Conservation (phyloP, 1,140 invertebrate species). For the Scaptomyza montana region DNA sequence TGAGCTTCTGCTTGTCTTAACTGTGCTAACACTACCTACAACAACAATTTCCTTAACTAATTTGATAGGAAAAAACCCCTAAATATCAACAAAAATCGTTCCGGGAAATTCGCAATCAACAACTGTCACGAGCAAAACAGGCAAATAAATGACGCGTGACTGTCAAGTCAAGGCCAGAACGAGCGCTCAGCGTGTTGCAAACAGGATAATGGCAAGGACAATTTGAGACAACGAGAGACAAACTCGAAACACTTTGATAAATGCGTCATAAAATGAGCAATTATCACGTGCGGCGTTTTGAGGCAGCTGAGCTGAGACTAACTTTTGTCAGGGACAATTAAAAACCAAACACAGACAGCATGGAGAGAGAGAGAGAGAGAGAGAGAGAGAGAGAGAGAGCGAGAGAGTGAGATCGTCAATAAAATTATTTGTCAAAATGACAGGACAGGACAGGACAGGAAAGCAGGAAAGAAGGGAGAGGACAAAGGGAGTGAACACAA, state of each 20-base stretch:
- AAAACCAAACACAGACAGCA: constrained; percentile 38
- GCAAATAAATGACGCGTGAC: constrained; percentile 58
- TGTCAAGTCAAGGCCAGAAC: constrained; percentile 16
- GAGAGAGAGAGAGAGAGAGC: constrained; percentile 1
- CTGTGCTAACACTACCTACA: too few relatives aligned
- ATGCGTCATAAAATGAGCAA: constrained; percentile 58
- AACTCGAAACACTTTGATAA: constrained; percentile 47
- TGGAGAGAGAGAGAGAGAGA: too few relatives aligned
- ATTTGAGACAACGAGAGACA: constrained; percentile 1
- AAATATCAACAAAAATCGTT: constrained; percentile 3
- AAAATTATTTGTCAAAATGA: constrained; percentile 57
- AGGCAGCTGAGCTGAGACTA: constrained; percentile 32
- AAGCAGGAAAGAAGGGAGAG: not conserved
- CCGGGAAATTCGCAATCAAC: constrained; percentile 39
- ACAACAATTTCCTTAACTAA: constrained; percentile 14
- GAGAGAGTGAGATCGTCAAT: constrained; percentile 32
- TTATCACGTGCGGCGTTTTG: constrained; percentile 49
- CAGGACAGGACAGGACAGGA: constrained; percentile 1
- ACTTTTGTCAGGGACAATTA: constrained; percentile 46
- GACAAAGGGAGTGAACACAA: constrained; percentile 16
- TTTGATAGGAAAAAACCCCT: constrained; percentile 8
- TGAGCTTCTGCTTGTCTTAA: not conserved
- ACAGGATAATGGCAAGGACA: constrained; percentile 2
- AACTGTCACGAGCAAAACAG: constrained; percentile 46
- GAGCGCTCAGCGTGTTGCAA: constrained; percentile 23